Conservation (phyloP, 2,797 vertebrate species). For the Myotis findleyi region DNA sequence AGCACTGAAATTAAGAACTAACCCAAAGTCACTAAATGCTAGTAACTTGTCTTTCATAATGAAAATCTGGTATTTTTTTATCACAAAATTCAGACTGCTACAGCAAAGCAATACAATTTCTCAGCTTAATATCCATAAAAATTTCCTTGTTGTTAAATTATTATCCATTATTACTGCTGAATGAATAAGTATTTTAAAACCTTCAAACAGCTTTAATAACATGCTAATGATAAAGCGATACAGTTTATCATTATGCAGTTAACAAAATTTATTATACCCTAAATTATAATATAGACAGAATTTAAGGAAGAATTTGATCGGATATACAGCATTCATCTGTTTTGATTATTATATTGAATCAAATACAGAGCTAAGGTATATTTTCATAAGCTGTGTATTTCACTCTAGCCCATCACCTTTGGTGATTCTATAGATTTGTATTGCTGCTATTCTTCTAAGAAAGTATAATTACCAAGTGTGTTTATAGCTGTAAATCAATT, state of each 20-base stretch:
- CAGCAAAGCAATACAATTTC: not conserved
- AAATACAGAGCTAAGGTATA: not conserved
- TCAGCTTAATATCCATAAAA: not conserved
- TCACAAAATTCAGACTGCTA: not conserved
- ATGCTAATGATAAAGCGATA: not conserved
- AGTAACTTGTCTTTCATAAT: not conserved
- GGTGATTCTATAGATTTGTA: not conserved
- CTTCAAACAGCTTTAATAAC: not conserved
- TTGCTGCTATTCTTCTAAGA: not conserved
- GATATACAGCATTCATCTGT: not conserved
- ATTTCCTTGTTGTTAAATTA: not conserved
- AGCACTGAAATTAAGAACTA: constrained; percentile 57
- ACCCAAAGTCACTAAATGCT: constrained; percentile 49
- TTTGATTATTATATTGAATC: not conserved
- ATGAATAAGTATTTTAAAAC: constrained; percentile 1
- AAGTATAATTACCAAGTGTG: not conserved
- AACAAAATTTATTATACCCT: not conserved
- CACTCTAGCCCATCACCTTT: not conserved
- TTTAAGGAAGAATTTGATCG: not conserved
- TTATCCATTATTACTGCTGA: not conserved
- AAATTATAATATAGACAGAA: not conserved
- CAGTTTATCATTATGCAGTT: not conserved
- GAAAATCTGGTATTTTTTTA: not conserved
- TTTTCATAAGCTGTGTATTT: not conserved
- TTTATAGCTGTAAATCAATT: not conserved